These are phyloP conservation scores for Caenorhabditis uteleia DNA, from an alignment of 2,888 invertebrate genomes.

Conservation along the genomic window DNA sequence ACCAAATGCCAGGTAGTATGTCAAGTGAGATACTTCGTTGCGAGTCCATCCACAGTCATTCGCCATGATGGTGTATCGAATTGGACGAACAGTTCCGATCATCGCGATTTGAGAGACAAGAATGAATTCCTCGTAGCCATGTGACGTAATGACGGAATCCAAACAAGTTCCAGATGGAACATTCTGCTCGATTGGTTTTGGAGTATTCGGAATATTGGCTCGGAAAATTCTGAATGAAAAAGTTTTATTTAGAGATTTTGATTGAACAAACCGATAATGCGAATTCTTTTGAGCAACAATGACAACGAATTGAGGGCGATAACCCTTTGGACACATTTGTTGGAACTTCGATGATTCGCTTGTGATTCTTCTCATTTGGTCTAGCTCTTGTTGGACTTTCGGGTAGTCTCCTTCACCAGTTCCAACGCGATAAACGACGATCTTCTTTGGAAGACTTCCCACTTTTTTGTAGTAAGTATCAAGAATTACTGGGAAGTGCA, in stretches of 20 bases:
- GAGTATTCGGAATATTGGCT: too few species aligned
- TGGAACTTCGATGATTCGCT: too few species aligned
- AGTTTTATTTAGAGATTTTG: too few species aligned
- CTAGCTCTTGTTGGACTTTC: conserved; percentile 14
- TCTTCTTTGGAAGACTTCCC: conserved; percentile 23
- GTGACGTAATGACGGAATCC: neutral
- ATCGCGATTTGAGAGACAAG: neutral
- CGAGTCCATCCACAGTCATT: conserved; percentile 34
- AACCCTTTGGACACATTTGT: too few species aligned
- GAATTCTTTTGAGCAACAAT: too few species aligned
- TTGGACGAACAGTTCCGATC: conserved; percentile 37
- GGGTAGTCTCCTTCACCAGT: conserved; percentile 31
- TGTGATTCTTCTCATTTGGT: conserved; percentile 11
- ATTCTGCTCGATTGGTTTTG: neutral
- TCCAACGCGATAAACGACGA: conserved; percentile 39
- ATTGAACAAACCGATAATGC: too few species aligned
- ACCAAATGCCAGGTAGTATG: conserved; percentile 32
- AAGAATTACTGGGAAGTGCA: neutral
- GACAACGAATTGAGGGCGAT: too few species aligned
- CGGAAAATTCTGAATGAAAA: too few species aligned
- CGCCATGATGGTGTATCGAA: conserved; percentile 30
- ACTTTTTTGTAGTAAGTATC: too few species aligned
- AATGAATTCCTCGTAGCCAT: neutral
- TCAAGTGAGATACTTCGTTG: conserved; percentile 32
- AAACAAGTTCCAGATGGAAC: conserved; percentile 1